Base-by-base conservation (phyloP, 2,797 vertebrate species). In the Lophius americanus region DNA sequence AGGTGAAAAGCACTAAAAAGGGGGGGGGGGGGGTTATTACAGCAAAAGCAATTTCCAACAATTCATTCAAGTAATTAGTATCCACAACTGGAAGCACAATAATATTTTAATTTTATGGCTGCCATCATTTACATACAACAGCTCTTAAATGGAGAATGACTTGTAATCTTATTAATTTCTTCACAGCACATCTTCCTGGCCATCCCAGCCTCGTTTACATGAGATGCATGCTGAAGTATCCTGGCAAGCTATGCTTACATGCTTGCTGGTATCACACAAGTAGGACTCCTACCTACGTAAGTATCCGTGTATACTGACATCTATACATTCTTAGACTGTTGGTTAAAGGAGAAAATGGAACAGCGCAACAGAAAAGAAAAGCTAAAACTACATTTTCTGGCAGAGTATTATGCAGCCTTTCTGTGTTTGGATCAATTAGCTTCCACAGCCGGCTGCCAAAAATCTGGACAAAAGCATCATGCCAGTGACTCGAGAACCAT, bases 391-490 rank as follows among this genome's bases (percentile, higher is more conserved):
- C 32, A 43, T n/a, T 47, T 60, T 60, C 14, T 3, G 51, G 57
- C 23, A 1, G 3, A 43, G 66, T 32, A 73, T 23, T 32, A 63
- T 49, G 66, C 8, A 39, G 47, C 48, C 53, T 68, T 82, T 78
- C 68, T 55, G 38, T 65, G 1, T 66, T 5, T 44, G 32, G 12
- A 47, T 37, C 12, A 56, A 67, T 53, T 11, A 6, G 52, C 13
- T 53, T 71, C 14, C 57, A 71, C 23, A 23, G 11, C 73, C 36
- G 23, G 51, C 48, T 71, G 64, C 82, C 52, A 9, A 8, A 38
- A 79, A 69, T 33, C n/a, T 7, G 13, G 52, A 83, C 85, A 82
- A 81, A 82, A 60, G 70, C 66, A 61, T 51, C 56, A 63, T 50
- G 76, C 74, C 81, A 72, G n/a, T 35, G 42, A 36, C 42, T 39